Conservation (phyloP, 2,888 invertebrate genomes). For the Hydrotaea cyrtoneurina region DNA sequence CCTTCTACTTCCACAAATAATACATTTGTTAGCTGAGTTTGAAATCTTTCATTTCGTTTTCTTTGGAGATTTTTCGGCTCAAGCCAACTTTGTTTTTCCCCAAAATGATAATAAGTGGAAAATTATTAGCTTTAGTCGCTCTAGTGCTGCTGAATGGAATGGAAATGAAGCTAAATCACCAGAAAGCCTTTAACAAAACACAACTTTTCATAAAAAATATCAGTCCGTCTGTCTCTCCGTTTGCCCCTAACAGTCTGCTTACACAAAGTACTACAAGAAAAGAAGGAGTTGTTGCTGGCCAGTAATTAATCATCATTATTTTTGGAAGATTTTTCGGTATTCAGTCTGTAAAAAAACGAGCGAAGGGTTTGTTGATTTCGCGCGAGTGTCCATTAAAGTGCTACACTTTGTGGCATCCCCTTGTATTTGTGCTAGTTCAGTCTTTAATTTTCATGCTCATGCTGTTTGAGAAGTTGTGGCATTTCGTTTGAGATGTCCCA, state of each 20-base stretch:
- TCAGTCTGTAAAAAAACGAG: not conserved
- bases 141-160: not conserved
- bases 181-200: slow-evolving; percentile 10
- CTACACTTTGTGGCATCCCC: not conserved
- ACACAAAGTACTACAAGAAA: not conserved
- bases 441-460: not conserved
- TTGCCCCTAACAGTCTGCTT: not conserved
- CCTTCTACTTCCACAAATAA: not conserved
- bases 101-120: slow-evolving; percentile 27
- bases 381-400: not conserved
- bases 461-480: not conserved
- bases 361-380: not conserved
- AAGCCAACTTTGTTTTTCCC: not conserved
- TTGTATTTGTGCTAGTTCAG: not conserved
- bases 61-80: slow-evolving; percentile 8
- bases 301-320: slow-evolving; percentile 38
- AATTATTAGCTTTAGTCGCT: slow-evolving; percentile 25
- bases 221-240: not conserved
- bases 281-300: not conserved
- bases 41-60: slow-evolving; percentile 17
- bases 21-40: slow-evolving; percentile 12
- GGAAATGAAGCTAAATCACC: not conserved
- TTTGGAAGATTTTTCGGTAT: slow-evolving; percentile 20
- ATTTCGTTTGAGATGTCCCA: not conserved
- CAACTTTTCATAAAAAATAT: not conserved